A percentile compares a stretch with the other conserved stretches of the same genome.
phyloP scores from a whole-genome alignment of 2,888 invertebrate species.

The Tenthredo scrophulariae region DNA sequence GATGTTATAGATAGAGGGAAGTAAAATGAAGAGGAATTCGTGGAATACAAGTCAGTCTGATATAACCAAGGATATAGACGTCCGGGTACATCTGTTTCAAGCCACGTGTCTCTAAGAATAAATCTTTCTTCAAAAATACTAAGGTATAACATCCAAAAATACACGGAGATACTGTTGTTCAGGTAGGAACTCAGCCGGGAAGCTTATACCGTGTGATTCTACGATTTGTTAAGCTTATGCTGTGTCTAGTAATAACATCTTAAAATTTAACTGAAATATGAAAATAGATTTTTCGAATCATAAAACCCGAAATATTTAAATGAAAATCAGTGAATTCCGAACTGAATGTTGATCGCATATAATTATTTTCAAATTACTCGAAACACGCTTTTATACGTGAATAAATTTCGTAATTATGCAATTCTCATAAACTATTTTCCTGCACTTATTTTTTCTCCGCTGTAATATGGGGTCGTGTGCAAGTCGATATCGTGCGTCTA shows the following conservation, averaged over 20 bases:
- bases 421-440: not conserved
- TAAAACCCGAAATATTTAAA: not conserved
- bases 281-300: not conserved
- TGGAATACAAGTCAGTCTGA: slow-evolving; percentile 5
- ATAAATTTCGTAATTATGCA: not conserved
- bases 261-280: not conserved
- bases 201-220: not conserved
- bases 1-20: not conserved
- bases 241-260: not conserved
- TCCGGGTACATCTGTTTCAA: slow-evolving; percentile 70
- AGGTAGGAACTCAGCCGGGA: slow-evolving; percentile 11
- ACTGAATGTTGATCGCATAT: not conserved
- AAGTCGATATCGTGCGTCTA: slow-evolving; percentile 37
- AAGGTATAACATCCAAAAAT: slow-evolving; percentile 36
- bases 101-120: slow-evolving; percentile 73
- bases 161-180: slow-evolving; percentile 33
- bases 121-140: slow-evolving; percentile 66
- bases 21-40: not conserved
- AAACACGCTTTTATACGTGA: not conserved
- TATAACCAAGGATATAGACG: slow-evolving; percentile 44
- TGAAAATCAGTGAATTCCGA: not conserved
- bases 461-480: not conserved
- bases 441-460: not conserved
- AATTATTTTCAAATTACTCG: not conserved
- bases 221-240: not conserved